Base-by-base conservation (phyloP, 1,140 invertebrate genomes). In the Drosophila pachea region DNA sequence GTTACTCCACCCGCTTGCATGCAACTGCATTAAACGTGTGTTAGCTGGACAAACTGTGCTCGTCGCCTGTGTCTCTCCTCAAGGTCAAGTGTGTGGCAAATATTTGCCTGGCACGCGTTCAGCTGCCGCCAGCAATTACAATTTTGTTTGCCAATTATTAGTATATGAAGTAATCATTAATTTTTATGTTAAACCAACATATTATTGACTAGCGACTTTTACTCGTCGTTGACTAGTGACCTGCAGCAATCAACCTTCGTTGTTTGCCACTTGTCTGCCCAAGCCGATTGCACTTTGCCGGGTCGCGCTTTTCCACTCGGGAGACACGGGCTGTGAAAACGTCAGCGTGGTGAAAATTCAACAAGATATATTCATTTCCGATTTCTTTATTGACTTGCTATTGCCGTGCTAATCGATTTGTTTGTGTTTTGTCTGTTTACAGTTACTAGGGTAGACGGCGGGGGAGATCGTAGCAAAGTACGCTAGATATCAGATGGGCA, bases 101-200 rank as follows among this genome's bases (percentile, higher is more conserved):
- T 84, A 84, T 84, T 84, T 68, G 43, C 50, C 56, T 47, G 56
- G 61, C 71, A 36, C 53, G 35, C 49, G 56, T 47, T 55, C 62
- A 36, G 31, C 43, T 45, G 47, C 32, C 16, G 48, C 42, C 35
- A 62, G 33, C 58, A 53, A 40, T 53, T 53, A 42, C 42, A 48
- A 43, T 49, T 76, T 62, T 79, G 70, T 84, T 84, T 84, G 63
- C 52, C 56, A 67, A 81, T 74, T 76, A 74, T 86, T 86, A 84
- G 76, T 76, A 36, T 43, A 62, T 86, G 68, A 79, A 76, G 73
- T 86, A 79, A 79, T 77, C 66, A 73, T 64, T 73, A 70, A 76
- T 79, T 84, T 82, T 53, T 64, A 63, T 78, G 63, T 68, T 79
- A 65, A 70, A 50, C 62, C 76, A 65, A 68, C 65, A 84, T 68